phyloP scores from a whole-genome alignment of 2,888 invertebrate species.

The Coronaproctus castanopsis region DNA sequence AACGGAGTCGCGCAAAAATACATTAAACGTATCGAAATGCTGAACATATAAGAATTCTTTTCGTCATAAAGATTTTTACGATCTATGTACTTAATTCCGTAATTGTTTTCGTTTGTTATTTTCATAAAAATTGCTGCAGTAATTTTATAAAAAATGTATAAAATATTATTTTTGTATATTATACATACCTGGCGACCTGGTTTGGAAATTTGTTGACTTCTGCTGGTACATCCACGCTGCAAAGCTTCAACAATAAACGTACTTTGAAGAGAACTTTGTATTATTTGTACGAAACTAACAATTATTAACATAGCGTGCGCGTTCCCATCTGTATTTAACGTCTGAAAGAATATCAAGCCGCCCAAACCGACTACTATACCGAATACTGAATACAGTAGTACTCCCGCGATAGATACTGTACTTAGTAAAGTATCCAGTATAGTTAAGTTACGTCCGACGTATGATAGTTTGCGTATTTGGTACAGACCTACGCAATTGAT shows the following conservation, averaged over 20 bases:
- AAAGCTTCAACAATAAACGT: constrained; percentile 30
- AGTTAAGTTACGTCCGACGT: constrained; percentile 25
- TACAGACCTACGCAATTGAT: constrained; percentile 28
- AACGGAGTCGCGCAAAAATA: too few species aligned
- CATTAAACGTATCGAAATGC: too few species aligned
- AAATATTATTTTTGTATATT: too few species aligned
- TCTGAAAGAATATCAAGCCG: constrained; percentile 21
- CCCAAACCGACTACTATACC: constrained; percentile 30
- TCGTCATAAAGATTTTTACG: too few species aligned
- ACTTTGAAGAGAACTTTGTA: constrained; percentile 30
- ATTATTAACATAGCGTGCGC: constrained; percentile 29
- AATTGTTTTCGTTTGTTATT: too few species aligned
- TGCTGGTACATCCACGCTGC: constrained; percentile 29
- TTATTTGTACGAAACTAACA: constrained; percentile 28
- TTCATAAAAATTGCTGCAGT: too few species aligned
- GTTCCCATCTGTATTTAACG: constrained; percentile 20
- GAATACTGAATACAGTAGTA: constrained; percentile 30
- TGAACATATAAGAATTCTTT: too few species aligned
- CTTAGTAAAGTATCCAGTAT: constrained; percentile 29
- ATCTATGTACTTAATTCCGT: too few species aligned
- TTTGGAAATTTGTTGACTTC: constrained; percentile 30
- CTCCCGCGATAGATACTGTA: constrained; percentile 29
- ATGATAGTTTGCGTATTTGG: constrained; percentile 29
- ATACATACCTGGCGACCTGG: constrained; percentile 37
- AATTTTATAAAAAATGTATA: too few species aligned